Base-by-base conservation (phyloP, 30 jellyfish, hydroid and myxozoan species). In the Chironex yamaguchii region DNA sequence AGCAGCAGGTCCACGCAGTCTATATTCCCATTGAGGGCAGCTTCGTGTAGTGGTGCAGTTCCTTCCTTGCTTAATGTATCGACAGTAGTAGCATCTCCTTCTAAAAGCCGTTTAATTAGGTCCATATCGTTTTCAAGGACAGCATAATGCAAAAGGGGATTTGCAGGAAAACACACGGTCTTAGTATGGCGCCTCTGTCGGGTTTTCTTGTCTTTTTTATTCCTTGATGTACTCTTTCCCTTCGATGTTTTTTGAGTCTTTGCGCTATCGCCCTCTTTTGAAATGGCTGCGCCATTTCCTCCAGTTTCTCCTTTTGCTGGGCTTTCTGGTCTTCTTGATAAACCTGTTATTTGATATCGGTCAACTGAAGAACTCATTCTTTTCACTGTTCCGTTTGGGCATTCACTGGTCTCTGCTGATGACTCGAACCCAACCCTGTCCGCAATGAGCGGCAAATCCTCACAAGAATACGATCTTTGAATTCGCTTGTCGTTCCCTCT, bases 21-120 rank as follows among this genome's bases (percentile, higher is more conserved):
- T 22, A 81, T 24, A 67, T 82, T 86, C 0, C 97, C 97, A 62
- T 90, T 84, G 0, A 82, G 21, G 6, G 97, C 95, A 12, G 97
- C 97, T 36, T 81, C 97, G 85, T 90, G 97, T 36, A 90, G 52
- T 2, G 97, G 95, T 6, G 97, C 94, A 0, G 94, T 90, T 6
- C 97, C 97, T n/a, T 90, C 94, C 36, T 53, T 11, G 25, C 97
- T 77, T 13, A 84, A 73, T 69, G 73, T 69, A 63, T 90, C 84
- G 13, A 90, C 67, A 63, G 83, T 76, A 21, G 80, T 71, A 28
- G 94, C 67, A 29, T 72, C 95, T 17, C 73, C 90, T 17, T 42
- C 13, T 0, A 74, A 42, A 4, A 88, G 86, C 42, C 91, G 23
- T 28, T 36, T 77, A 4, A 79, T 90, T 4, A 88, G 91, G 26